Evolutionary conservation across 2,797 vertebrate genomes (phyloP).

Genomic region (Sebastes iracundus): DNA sequence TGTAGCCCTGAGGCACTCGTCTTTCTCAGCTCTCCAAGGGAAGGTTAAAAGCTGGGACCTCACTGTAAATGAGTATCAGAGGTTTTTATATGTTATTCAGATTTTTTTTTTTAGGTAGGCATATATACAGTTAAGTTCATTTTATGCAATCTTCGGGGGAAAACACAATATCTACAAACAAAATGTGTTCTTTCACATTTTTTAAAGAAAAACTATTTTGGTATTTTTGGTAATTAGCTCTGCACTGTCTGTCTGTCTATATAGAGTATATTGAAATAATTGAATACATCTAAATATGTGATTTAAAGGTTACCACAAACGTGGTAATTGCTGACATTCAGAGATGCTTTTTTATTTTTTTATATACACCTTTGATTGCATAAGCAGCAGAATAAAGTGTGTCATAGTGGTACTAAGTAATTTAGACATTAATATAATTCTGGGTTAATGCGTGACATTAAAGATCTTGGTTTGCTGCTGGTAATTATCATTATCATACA

Average conservation of each 20-base stretch:
- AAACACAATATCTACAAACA: background rate
- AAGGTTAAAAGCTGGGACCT: conserved; percentile 12
- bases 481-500: background rate
- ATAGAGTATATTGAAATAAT: background rate
- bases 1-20: background rate
- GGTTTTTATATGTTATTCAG: background rate
- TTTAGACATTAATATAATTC: no score
- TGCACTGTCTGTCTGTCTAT: background rate
- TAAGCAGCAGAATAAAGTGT: background rate
- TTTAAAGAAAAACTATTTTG: no score
- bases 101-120: background rate
- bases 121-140: background rate
- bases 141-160: background rate
- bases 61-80: background rate
- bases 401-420: background rate
- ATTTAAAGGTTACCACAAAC: background rate
- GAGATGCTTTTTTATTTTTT: background rate
- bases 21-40: conserved; percentile 5
- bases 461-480: background rate
- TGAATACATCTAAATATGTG: background rate
- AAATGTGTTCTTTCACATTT: background rate
- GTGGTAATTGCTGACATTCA: background rate
- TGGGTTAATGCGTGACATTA: background rate
- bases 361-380: background rate
- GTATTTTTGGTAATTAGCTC: background rate